Percentiles rank a stretch among this genome's conserved stretches.
Evolutionary conservation across 37 sponge, comb jelly and placozoan genomes (phyloP).

Genomic region (Ianthella basta): DNA sequence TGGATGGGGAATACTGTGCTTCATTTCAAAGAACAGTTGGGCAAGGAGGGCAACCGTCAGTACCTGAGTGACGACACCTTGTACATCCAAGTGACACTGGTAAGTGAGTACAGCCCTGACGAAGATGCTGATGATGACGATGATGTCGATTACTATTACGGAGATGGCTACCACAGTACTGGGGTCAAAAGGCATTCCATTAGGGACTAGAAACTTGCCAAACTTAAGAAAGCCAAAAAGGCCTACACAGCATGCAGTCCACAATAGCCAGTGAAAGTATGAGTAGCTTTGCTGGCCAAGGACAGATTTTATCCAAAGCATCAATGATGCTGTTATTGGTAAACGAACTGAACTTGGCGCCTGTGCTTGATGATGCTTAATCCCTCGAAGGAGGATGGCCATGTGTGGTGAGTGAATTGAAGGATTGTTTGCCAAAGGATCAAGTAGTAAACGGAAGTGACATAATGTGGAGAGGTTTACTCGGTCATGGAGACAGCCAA

Average conservation of each 20-base stretch:
- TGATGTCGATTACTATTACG: too few species aligned
- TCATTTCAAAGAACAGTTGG: not conserved
- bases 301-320: not conserved
- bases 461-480: conserved; percentile 27
- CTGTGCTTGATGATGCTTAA: not conserved
- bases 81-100: not conserved
- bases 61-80: not conserved
- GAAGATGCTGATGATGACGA: not conserved
- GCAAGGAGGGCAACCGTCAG: not conserved
- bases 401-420: conserved; percentile 26
- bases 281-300: not conserved
- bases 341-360: not conserved
- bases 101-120: not conserved
- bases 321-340: conserved; percentile 9
- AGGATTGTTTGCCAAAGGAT: not conserved
- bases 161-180: too few species aligned
- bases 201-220: conserved; percentile 19
- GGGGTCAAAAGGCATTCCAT: conserved; percentile 11
- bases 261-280: not conserved
- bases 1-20: conserved; percentile 1
- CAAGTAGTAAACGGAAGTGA: not conserved
- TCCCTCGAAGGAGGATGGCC: conserved; percentile 22
- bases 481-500: conserved; percentile 28
- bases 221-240: conserved; percentile 12
- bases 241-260: conserved; percentile 13